Conservation (phyloP, 2,888 invertebrate genomes). For the Agriopis leucophaearia region DNA sequence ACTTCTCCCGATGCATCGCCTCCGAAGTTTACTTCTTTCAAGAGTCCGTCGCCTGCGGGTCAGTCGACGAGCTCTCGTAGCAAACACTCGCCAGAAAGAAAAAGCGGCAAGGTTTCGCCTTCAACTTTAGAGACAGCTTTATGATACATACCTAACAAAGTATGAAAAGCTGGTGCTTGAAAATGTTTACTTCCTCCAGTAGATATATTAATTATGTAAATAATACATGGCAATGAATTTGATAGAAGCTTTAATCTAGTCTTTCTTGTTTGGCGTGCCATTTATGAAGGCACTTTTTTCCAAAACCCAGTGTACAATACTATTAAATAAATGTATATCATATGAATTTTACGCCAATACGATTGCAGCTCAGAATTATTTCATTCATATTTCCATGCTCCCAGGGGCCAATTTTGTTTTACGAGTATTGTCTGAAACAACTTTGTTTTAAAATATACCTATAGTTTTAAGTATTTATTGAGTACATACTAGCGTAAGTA, state of each 20-base stretch:
- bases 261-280: constrained; percentile 79
- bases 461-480: constrained; percentile 84
- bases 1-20: constrained; percentile 72
- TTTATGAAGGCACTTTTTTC: constrained; percentile 69
- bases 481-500: constrained; percentile 73
- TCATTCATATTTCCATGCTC: constrained; percentile 65
- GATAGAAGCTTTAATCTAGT: constrained; percentile 86
- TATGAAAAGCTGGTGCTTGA: constrained; percentile 69
- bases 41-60: constrained; percentile 61
- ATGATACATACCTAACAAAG: constrained; percentile 64
- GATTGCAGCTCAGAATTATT: constrained; percentile 65
- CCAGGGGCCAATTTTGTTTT: constrained; percentile 78
- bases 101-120: constrained; percentile 65
- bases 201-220: constrained; percentile 44
- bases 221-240: constrained; percentile 67
- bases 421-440: constrained; percentile 67
- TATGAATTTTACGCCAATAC: constrained; percentile 37
- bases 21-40: constrained; percentile 76
- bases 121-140: constrained; percentile 89
- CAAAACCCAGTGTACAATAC: constrained; percentile 64
- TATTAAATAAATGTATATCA: constrained; percentile 42
- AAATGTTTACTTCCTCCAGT: constrained; percentile 54
- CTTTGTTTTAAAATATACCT: constrained; percentile 64
- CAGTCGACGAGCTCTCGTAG: constrained; percentile 56
- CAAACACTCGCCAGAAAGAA: constrained; percentile 71